Percentiles rank a stretch among this genome's conserved stretches.
Conservation (phyloP, 2,888 invertebrate species). For the Polymixis lichenea region DNA sequence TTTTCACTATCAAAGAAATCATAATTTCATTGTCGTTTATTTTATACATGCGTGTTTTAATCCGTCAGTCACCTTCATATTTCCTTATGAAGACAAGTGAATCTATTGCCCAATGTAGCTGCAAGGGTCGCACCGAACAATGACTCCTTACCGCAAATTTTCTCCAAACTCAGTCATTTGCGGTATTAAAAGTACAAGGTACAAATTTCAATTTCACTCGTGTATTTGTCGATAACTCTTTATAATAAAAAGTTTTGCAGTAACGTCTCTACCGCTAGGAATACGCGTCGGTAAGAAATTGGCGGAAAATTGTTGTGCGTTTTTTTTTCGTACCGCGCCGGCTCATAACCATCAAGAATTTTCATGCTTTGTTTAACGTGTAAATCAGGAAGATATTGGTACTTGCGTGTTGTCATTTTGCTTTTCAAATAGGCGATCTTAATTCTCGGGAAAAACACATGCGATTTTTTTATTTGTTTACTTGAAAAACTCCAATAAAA, state of each 20-base stretch:
- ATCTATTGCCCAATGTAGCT: conserved; percentile 24
- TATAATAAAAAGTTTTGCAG: conserved; percentile 47
- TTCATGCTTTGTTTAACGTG: conserved; percentile 65
- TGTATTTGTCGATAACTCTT: conserved; percentile 36
- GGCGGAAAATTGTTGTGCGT: conserved; percentile 59
- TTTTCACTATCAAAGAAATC: conserved; percentile 58
- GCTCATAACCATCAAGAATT: conserved; percentile 50
- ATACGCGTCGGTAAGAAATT: conserved; percentile 48
- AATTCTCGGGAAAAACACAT: conserved; percentile 24
- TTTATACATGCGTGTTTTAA: conserved; percentile 51
- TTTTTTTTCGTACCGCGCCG: conserved; percentile 37
- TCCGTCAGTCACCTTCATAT: conserved; percentile 39
- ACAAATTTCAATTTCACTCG: conserved; percentile 49
- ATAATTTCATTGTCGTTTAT: conserved; percentile 54
- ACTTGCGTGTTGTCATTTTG: conserved; percentile 59
- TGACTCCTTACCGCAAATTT: conserved; percentile 46
- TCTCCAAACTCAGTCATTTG: conserved; percentile 51
- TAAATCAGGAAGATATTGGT: conserved; percentile 52
- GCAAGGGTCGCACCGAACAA: conserved; percentile 32
- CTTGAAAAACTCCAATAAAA: not conserved
- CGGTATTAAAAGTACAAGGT: conserved; percentile 27
- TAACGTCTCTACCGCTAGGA: conserved; percentile 40
- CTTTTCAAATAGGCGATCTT: conserved; percentile 33
- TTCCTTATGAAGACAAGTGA: conserved; percentile 62
- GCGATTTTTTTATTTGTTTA: conserved; percentile 7